These are phyloP conservation scores for Lasiommata megera DNA, from an alignment of 2,888 invertebrate genomes.

Conservation along the genomic window DNA sequence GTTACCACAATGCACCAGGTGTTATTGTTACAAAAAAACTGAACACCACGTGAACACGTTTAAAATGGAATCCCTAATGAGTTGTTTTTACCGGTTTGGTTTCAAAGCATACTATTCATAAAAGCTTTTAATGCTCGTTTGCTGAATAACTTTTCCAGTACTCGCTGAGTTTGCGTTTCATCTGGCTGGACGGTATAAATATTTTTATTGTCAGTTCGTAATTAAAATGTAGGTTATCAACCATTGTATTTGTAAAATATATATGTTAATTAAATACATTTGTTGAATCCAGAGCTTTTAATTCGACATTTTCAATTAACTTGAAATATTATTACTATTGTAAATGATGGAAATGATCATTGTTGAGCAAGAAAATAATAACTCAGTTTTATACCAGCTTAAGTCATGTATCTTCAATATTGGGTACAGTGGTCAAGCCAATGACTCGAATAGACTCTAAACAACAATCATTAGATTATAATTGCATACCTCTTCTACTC, in stretches of 20 bases:
- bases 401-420: no score
- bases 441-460: no score
- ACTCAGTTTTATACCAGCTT: no score
- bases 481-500: no score
- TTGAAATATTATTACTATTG: no score
- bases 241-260: neutral
- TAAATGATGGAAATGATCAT: no score
- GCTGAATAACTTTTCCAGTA: constrained; percentile 13
- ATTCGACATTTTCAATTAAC: no score
- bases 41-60: constrained; percentile 1
- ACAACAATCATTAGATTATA: no score
- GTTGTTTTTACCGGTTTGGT: constrained; percentile 6
- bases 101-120: constrained; percentile 7
- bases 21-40: neutral
- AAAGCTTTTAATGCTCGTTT: constrained; percentile 16
- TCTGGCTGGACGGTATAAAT: constrained; percentile 7
- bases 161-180: constrained; percentile 10
- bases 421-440: no score
- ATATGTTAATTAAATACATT: no score
- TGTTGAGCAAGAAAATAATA: no score
- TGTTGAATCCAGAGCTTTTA: no score
- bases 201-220: constrained; percentile 6
- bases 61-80: constrained; percentile 11
- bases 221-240: neutral
- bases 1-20: neutral